Evolutionary conservation across 2,113 vertebrate species (phyloP), one percentile per base, ranked within the genome.

Genomic region (Procapra przewalskii): DNA sequence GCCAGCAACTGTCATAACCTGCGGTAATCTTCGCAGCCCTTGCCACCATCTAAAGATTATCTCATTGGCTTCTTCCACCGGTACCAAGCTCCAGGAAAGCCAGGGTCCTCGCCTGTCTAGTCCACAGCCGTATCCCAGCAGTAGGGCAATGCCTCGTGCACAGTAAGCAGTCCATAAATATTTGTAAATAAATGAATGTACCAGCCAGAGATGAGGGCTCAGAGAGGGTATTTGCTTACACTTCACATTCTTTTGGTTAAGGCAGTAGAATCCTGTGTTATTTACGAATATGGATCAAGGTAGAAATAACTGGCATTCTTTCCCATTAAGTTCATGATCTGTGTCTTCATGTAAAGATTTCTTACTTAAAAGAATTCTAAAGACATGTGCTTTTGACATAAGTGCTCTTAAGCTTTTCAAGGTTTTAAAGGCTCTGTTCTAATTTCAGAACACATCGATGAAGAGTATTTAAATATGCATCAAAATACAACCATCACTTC

Each of bases 371-470:
- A 75, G n/a, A 75, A 40, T 75, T 75, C 89, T 85, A 27, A 82
- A 83, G 83, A 43, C 11, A 2, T 55, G 80, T 25, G 17, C 13
- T 84, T 95, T 94, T 75, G 71, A 93, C 55, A 54, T 21, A 9
- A 80, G 80, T 43, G 25, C 80, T 91, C 84, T 90, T 71, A 71
- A 93, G 29, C 36, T 62, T 80, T 95, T 92, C 59, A 83, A 40
- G 57, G 90, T 45, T 64, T 17, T 57, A 52, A 97, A 93, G 71
- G 27, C 16, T 48, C 43, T 3, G 0, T 91, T 86, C 33, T 93
- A 36, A 94, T 94, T 98, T 94, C 89, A 94, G 89, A 85, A 87
- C 48, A 81, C 85, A 50, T 25, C 13, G 60, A 75, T 94, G 31
- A 86, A 94, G 36, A 93, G 87, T 60, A 43, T 12, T 96, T 59